Evolutionary conservation across 2,888 invertebrate species (phyloP).

Genomic region (Chydorus sphaericus): DNA sequence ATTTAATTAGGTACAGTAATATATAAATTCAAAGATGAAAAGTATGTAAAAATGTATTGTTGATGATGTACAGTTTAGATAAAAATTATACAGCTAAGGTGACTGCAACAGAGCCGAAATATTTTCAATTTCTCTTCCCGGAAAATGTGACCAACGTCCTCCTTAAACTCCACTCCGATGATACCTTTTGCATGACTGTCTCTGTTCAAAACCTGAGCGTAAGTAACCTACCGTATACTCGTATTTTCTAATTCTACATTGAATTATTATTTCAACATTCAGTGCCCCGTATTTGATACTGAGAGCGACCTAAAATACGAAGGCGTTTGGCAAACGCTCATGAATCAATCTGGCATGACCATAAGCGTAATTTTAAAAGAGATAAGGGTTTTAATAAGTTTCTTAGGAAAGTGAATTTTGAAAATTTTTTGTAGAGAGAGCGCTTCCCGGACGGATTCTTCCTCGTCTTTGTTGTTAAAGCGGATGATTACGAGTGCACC

Average conservation of each 20-base stretch:
- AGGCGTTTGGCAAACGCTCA: constrained; percentile 62
- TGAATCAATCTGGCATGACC: constrained; percentile 56
- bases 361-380: constrained; percentile 52
- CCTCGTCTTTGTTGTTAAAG: constrained; percentile 58
- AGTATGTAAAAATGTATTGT: background rate
- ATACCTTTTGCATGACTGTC: constrained; percentile 53
- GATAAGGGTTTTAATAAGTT: no score
- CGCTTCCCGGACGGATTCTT: constrained; percentile 54
- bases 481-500: constrained; percentile 43
- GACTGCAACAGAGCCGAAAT: constrained; percentile 43
- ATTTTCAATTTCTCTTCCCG: constrained; percentile 43
- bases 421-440: constrained; percentile 46
- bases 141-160: constrained; percentile 36
- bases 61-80: constrained; percentile 22
- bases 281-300: constrained; percentile 75
- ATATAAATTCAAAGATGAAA: background rate
- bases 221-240: background rate
- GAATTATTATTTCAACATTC: no score
- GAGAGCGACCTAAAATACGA: constrained; percentile 58
- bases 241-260: background rate
- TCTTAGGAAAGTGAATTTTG: no score
- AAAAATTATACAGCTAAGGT: constrained; percentile 24
- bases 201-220: constrained; percentile 63
- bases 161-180: constrained; percentile 43
- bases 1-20: background rate